Evolutionary conservation across 2,113 vertebrate genomes (phyloP), one percentile per base, ranked within the genome.

Genomic region (Serilophus lunatus): DNA sequence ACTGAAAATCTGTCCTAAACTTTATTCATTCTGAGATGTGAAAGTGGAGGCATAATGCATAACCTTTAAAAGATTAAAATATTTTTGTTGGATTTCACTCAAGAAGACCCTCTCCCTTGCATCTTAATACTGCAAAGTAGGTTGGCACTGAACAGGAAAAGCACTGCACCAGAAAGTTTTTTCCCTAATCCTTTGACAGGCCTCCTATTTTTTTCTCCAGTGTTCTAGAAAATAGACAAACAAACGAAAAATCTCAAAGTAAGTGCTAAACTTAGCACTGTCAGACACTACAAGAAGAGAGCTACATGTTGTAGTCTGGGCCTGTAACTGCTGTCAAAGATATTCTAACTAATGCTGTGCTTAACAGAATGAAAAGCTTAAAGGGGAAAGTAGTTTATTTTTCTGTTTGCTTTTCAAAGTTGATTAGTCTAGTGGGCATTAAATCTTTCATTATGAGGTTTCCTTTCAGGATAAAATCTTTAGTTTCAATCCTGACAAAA

Each of bases 221-320:
- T 96, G 79, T 92, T 94, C 77, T 69, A 35, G 56, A 90, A 95
- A 95, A 81, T 20, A 91, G 71, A 64, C 49, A 7, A 22, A 23
- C 84, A 35, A 66, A 53, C 38, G 24, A 40, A 26, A 33, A 18
- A 1, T 4, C 64, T 60, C 68, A 77, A 90, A 87, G 26, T 56
- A 49, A 56, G 56, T 77, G 80, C 95, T 97, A 97, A 97, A 96
- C 83, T 97, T 97, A 97, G 91, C 81, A 17, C 86, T 94, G 91
- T 93, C 95, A 97, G 38, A 92, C 93, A 90, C 76, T 94, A 71
- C 44, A 53, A 91, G 95, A 96, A 96, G 94, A 97, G 97, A 98
- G 95, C 64, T 92, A 20, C 81, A 57, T 78, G 74, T 88, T 95
- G 40, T 94, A 92, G 76, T 92, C 61, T 23, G 38, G 93, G 88